Percentiles rank a stretch among this genome's conserved stretches.
Conservation (phyloP, 2,888 invertebrate genomes). For the Tenthredo distinguenda region DNA sequence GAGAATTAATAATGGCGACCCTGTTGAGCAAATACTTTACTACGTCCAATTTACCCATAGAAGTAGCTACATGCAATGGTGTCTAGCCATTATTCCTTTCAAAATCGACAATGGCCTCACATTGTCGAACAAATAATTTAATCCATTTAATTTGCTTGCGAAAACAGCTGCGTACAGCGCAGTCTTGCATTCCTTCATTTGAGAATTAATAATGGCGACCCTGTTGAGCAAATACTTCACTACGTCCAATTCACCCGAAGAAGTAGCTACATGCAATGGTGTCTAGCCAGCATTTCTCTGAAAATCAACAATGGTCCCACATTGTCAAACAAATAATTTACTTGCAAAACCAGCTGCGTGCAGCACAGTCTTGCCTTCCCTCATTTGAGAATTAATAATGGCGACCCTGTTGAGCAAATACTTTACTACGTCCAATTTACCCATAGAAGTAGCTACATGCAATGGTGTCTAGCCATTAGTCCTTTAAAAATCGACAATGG, state of each 20-base stretch:
- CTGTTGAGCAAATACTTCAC: slow-evolving; percentile 83
- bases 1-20: slow-evolving; percentile 88
- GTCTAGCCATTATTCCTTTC: not conserved
- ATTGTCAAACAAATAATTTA: not conserved
- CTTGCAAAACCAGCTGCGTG: not conserved
- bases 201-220: slow-evolving; percentile 88
- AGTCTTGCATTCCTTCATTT: slow-evolving; percentile 83
- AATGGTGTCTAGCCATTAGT: slow-evolving; percentile 66
- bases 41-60: not conserved
- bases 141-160: not conserved
- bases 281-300: not conserved
- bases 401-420: slow-evolving; percentile 87
- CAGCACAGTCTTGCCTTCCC: slow-evolving; percentile 81
- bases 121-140: not conserved
- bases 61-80: slow-evolving; percentile 66
- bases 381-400: slow-evolving; percentile 85
- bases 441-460: not conserved
- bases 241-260: not conserved
- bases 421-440: slow-evolving; percentile 68
- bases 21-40: slow-evolving; percentile 83
- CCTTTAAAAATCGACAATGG: not conserved
- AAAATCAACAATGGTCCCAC: not conserved
- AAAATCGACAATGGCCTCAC: not conserved
- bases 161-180: slow-evolving; percentile 60
- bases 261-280: slow-evolving; percentile 66